Base-by-base conservation (phyloP, 2,113 vertebrate genomes). In the Salvelinus alpinus region DNA sequence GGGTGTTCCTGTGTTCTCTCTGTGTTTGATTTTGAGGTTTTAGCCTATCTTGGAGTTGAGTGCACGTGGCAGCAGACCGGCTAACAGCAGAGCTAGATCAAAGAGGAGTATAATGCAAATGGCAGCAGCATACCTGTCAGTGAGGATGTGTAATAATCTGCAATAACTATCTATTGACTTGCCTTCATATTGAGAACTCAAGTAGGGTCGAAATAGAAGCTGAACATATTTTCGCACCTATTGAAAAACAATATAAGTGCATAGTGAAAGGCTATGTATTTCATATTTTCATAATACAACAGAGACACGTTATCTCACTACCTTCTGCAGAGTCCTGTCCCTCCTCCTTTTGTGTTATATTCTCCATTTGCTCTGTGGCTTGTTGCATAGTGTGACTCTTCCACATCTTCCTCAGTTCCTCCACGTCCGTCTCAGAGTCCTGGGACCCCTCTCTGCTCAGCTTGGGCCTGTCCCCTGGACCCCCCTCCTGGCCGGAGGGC, bases 371-470 rank as follows among this genome's bases (percentile, higher is more conserved):
- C 64, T 96, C 94, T 66, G 94, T 95, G 71, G 94, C 94, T 90
- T 97, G 95, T 94, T 99, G 96, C 96, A 99, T 97, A 93, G 95
- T 96, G 88, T 96, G 95, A 7, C 82, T 94, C 92, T 95, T 97
- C 94, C 96, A 96, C 72, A 96, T 93, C 75, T 95, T 94, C 24
- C 95, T 93, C 24, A 96, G 93, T 64, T 95, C 94, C 82, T 96
- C 95, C 11, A 94, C 94, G 38, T 99, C 96, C 0, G 91, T 91
- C 91, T 96, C 95, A 0, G 93, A 94, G 86, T 94, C 91, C 71
- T 77, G 91, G 9, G 81, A 89, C 82, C 51, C 84, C 8, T 92
- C 90, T 73, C 71, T 84, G 22, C 31, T 78, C 65, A n/a, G 54
- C 77, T 84, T 83, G 20, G 75, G 85, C 82, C 86, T 89, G 16